phyloP scores from a whole-genome alignment of 1,140 invertebrate genomes.

The Sitobion miscanthi region DNA sequence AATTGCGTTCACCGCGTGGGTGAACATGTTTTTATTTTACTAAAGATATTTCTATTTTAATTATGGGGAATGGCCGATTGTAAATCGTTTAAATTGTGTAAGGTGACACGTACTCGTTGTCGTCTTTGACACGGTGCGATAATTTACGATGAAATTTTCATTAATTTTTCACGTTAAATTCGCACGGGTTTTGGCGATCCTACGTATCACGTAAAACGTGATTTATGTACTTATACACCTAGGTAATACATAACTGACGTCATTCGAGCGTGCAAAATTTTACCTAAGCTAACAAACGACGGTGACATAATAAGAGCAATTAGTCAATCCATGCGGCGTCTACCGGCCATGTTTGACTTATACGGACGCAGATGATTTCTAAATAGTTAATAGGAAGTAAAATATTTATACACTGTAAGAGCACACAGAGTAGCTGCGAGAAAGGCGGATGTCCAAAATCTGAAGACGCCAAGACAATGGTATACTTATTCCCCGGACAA shows the following conservation, averaged over 20 bases:
- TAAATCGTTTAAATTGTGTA: not conserved
- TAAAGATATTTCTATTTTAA: not conserved
- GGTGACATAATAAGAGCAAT: not conserved
- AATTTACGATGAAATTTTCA: not conserved
- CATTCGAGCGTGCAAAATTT: not conserved
- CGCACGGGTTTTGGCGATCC: not conserved
- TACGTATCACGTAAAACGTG: not conserved
- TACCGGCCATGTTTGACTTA: not conserved
- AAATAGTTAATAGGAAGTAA: not conserved
- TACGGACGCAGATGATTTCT: not conserved
- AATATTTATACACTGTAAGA: not conserved
- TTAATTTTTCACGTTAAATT: constrained; percentile 20
- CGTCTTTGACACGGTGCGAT: not conserved
- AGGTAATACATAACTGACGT: not conserved
- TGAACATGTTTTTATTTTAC: not conserved
- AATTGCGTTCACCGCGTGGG: not conserved
- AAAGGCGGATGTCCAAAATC: not conserved
- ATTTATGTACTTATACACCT: not conserved
- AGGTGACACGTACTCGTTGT: not conserved
- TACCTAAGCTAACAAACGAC: not conserved
- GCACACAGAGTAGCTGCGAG: not conserved
- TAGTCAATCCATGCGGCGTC: not conserved
- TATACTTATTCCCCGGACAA: not conserved
- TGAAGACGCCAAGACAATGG: too few species aligned
- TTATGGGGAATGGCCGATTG: not conserved